These are phyloP conservation scores for Calliphora vomitoria DNA, from an alignment of 2,888 invertebrate genomes.

Conservation along the genomic window DNA sequence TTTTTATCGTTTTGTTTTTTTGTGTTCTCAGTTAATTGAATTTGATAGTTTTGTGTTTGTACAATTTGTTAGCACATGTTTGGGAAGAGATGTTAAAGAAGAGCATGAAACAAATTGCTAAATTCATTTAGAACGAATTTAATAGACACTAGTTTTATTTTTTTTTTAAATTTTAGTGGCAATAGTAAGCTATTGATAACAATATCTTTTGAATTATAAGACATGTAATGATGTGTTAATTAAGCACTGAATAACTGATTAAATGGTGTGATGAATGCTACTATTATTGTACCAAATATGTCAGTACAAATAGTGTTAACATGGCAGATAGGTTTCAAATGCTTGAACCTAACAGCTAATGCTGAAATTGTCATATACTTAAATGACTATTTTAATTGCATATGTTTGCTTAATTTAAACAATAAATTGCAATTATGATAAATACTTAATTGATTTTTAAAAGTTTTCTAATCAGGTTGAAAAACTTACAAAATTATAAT, in stretches of 20 bases:
- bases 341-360: too few species aligned
- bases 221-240: too few species aligned
- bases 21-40: slow-evolving; percentile 31
- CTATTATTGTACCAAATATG: too few species aligned
- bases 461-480: neutral
- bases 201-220: too few species aligned
- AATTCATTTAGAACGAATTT: neutral
- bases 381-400: too few species aligned
- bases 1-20: neutral
- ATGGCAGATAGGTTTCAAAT: too few species aligned
- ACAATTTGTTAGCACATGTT: neutral
- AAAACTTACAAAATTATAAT: neutral
- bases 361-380: too few species aligned
- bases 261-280: too few species aligned
- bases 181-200: too few species aligned
- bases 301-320: too few species aligned
- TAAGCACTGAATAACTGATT: too few species aligned
- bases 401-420: neutral
- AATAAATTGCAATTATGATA: neutral
- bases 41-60: slow-evolving; percentile 33
- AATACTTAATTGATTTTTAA: neutral
- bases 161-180: neutral
- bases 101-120: neutral
- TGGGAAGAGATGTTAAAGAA: slow-evolving; percentile 1
- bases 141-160: neutral